Evolutionary conservation across 1,140 invertebrate genomes (phyloP), one percentile per base, ranked within the genome.

Genomic region (Manduca sexta): DNA sequence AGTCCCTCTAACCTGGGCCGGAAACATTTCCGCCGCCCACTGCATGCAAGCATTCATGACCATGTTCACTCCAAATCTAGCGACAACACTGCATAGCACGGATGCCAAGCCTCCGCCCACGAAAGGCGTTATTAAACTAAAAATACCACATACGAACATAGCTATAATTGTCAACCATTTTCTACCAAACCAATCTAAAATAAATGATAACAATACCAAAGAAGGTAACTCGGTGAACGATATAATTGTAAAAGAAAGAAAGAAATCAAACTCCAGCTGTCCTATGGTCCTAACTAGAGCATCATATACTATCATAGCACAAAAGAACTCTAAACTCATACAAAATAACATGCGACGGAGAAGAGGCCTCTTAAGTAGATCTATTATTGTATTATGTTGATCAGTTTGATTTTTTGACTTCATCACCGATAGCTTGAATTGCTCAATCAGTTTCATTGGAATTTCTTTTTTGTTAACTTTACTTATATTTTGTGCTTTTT

Each of bases 1-100:
- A 11, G 91, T 78, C 3, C 90, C 91, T 59, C 92, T 77, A 0
- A 93, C 90, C 3, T 91, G 88, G 0, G 91, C 92, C 0, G 92
- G 92, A 47, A 82, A 45, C 38, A 79, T 60, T 45, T 84, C 77
- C 10, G 74, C 71, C n/a, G 69, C 56, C 80, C 77, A 84, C 41
- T 81, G 80, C 47, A 74, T 67, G 3, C 56, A 52, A 4, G 56
- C 59, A 45, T 69, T 79, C 29, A 45, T 58, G 29, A 60, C 44
- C 53, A 84, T 81, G 45, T 81, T 84, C 3, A 77, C 51, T 6
- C 46, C 35, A 60, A 84, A 84, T 26, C 80, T 71, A 12, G 77
- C 71, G 15, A 72, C 43, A 8, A 84, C 63, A 12, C 72, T 72
- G 48, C 67, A 84, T 7, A 70, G 29, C 6, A 84, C 68, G 1